These are phyloP conservation scores for Poeciliopsis paucimaculata DNA, from an alignment of 2,797 vertebrate genomes.

Conservation along the genomic window DNA sequence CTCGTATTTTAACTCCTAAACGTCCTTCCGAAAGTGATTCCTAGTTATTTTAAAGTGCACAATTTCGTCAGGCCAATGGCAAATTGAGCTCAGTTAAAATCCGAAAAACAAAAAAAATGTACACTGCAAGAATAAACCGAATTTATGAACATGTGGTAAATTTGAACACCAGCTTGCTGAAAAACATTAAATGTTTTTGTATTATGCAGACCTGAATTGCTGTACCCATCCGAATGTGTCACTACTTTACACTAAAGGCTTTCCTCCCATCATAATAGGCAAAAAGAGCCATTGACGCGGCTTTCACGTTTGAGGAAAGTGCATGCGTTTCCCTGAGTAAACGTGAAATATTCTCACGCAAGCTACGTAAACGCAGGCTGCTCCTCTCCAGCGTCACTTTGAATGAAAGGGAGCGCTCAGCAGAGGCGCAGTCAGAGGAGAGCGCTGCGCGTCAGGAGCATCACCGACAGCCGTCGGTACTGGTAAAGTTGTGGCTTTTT, in stretches of 20 bases:
- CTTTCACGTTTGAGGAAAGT: neutral
- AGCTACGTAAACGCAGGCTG: constrained; percentile 36
- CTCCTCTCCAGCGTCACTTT: constrained; percentile 72
- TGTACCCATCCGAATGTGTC: neutral
- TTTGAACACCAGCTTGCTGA: no score
- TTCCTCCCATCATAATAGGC: neutral
- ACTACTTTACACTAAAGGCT: neutral
- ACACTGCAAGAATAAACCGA: no score
- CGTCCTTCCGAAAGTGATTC: neutral
- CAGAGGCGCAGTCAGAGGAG: constrained; percentile 52
- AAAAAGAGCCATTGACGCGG: neutral
- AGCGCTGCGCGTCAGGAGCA: constrained; percentile 32
- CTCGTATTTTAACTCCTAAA: neutral
- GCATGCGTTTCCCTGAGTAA: neutral
- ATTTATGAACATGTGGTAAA: no score
- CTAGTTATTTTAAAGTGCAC: neutral
- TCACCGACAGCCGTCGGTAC: constrained; percentile 29
- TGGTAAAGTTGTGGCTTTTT: constrained; percentile 39
- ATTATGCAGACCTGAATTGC: no score
- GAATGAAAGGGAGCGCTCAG: constrained; percentile 74
- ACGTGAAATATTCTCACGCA: constrained; percentile 26
- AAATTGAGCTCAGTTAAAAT: no score
- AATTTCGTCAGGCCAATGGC: no score
- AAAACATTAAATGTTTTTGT: no score
- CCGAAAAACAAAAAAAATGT: no score